Base-by-base conservation (phyloP, 2,113 vertebrate genomes). In the Chaenogobius annularis region DNA sequence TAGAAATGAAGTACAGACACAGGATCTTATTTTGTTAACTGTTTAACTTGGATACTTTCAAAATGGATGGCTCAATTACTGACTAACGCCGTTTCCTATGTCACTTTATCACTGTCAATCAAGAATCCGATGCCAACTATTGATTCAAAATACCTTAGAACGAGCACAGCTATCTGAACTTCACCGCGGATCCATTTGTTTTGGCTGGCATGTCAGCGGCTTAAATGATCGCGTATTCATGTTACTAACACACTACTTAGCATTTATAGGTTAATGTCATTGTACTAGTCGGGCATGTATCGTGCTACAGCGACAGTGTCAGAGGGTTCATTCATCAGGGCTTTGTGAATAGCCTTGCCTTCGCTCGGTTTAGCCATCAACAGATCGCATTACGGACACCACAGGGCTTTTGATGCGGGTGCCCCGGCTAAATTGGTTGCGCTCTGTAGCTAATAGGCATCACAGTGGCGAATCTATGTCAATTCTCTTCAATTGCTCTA, bases 341-440 rank as follows among this genome's bases (percentile, higher is more conserved):
- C 54, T 10, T 65, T 66, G 31, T 85, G 87, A 87, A 83, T 73
- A 82, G 83, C 69, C n/a, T 69, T 74, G 68, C 63, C 79, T 68
- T 77, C 69, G 67, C 84, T 85, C 73, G 56, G 86, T 86, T 82
- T 77, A 83, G 75, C 72, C 82, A 85, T 86, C 72, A 87, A 78
- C 80, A 83, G 78, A 84, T 81, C 78, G 44, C 82, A 75, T 87
- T 89, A 89, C 87, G 72, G 78, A 88, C 83, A 83, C 78, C 85
- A 66, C 59, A 76, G 77, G 80, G 80, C 78, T 73, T 85, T 86
- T 90, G 77, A 79, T 87, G 78, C 66, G 46, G 67, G 71, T 75
- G 83, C 78, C 77, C 78, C 70, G 83, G 83, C 84, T 83, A 75
- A 87, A 85, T 90, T 84, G 83, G 72, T 81, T 81, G 82, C 72